These are phyloP conservation scores for Diaperis boleti DNA, from an alignment of 2,888 invertebrate species.

Conservation along the genomic window DNA sequence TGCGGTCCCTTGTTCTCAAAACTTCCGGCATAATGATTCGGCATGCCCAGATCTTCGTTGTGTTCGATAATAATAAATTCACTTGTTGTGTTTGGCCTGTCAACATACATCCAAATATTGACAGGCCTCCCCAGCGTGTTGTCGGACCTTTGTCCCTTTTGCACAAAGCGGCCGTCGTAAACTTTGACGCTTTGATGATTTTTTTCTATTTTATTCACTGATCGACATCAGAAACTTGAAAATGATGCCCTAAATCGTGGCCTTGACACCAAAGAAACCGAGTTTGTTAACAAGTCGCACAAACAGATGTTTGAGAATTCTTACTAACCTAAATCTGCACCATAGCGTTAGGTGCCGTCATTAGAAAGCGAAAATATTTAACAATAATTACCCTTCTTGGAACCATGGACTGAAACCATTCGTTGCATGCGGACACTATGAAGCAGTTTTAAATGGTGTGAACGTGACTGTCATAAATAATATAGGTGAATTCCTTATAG, in stretches of 20 bases:
- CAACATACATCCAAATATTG: slow-evolving; percentile 40
- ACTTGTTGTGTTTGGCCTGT: slow-evolving; percentile 30
- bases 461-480: slow-evolving; percentile 33
- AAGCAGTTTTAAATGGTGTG: slow-evolving; percentile 40
- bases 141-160: slow-evolving; percentile 17
- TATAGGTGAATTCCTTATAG: not conserved
- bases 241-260: slow-evolving; percentile 38
- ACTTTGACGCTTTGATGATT: slow-evolving; percentile 23
- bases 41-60: not conserved
- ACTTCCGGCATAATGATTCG: slow-evolving; percentile 16
- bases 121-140: slow-evolving; percentile 32
- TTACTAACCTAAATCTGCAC: slow-evolving; percentile 58
- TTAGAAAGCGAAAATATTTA: slow-evolving; percentile 64
- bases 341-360: slow-evolving; percentile 55
- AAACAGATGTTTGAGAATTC: slow-evolving; percentile 50
- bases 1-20: slow-evolving; percentile 14
- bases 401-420: slow-evolving; percentile 52
- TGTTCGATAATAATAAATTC: slow-evolving; percentile 16
- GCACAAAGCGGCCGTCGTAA: slow-evolving; percentile 13
- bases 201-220: slow-evolving; percentile 21
- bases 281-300: slow-evolving; percentile 36
- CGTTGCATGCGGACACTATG: slow-evolving; percentile 52
- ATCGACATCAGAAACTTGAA: slow-evolving; percentile 11
- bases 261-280: slow-evolving; percentile 45
- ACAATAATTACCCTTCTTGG: slow-evolving; percentile 60